Evolutionary conservation across 2,888 invertebrate species (phyloP), one percentile per base, ranked within the genome.

Genomic region (Mythimna pallens): DNA sequence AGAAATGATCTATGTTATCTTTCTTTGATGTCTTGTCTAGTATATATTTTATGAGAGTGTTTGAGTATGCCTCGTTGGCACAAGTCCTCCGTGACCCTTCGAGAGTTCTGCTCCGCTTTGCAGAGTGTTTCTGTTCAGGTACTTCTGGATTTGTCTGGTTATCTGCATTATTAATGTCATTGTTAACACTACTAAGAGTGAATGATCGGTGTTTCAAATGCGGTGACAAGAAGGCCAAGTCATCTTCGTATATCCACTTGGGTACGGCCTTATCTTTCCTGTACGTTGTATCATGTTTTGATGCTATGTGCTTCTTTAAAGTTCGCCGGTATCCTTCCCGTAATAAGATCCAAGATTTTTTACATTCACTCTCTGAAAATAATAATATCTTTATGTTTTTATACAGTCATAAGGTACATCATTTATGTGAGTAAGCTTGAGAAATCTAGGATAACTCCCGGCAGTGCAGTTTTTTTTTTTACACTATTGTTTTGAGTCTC

Each of bases 341-440:
- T 54, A 72, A 54, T 40, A 72, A 54, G 1, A 22, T 8, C 71
- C 71, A 72, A 34, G 74, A 43, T 7, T 62, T 72, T 30, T 73
- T 72, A 54, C 61, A 61, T 14, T 72, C 71, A 2, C 40, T 52
- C 34, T 54, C 71, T 72, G 52, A 6, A 74, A 70, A 58, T 7
- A 73, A 14, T 9, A 3, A 14, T 12, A 1, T 17, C 6, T 47
- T 47, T 17, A 47, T 47, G 17, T 47, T 47, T 47, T 47, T 47
- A 47, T 7, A 20, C 3, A 17, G 40, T 10, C 40, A 2, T 40
- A 40, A 43, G 43, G 5, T 43, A 12, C 12, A n/a, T n/a, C n/a
- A n/a, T 43, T 12, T 12, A 12, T 43, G 12, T 12, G 12, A 2
- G 43, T 43, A 43, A 43, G 43, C 43, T 43, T 43, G 14, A 14